Conservation (phyloP, 1,140 invertebrate species). For the Tetraneura akinire region DNA sequence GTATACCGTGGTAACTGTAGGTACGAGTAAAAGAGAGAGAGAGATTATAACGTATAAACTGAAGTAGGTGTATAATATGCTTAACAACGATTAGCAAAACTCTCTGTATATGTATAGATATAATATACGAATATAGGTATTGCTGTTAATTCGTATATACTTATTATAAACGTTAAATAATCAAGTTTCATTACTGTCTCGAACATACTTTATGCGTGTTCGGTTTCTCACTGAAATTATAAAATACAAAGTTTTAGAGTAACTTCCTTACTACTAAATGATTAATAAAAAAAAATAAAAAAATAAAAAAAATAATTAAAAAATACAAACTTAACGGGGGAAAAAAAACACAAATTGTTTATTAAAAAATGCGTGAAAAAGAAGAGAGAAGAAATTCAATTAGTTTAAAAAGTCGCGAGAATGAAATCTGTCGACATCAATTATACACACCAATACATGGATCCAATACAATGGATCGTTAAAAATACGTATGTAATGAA, state of each 20-base stretch:
- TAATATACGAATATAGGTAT: too few relatives aligned
- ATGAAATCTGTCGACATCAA: constrained; percentile 4
- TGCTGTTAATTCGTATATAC: constrained; percentile 8
- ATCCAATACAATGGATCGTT: too few relatives aligned
- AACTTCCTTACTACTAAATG: not conserved
- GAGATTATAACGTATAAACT: too few relatives aligned
- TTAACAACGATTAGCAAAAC: too few relatives aligned
- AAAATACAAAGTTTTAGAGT: not conserved
- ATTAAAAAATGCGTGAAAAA: not conserved
- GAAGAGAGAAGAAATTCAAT: not conserved
- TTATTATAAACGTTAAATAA: not conserved
- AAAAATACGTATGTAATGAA: too few relatives aligned
- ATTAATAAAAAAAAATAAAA: not conserved
- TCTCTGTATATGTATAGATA: too few relatives aligned
- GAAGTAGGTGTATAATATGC: too few relatives aligned
- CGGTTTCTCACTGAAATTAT: not conserved
- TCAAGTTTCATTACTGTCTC: not conserved
- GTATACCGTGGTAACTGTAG: too few relatives aligned
- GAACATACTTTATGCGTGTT: not conserved
- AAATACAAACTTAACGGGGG: too few relatives aligned
- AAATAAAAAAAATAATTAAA: not conserved
- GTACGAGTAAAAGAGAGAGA: too few relatives aligned
- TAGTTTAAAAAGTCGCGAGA: constrained; percentile 1
- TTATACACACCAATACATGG: too few relatives aligned
- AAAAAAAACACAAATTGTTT: not conserved